Evolutionary conservation across 2,888 invertebrate genomes (phyloP), one percentile per base, ranked within the genome.

Genomic region (Diarsia rubi): DNA sequence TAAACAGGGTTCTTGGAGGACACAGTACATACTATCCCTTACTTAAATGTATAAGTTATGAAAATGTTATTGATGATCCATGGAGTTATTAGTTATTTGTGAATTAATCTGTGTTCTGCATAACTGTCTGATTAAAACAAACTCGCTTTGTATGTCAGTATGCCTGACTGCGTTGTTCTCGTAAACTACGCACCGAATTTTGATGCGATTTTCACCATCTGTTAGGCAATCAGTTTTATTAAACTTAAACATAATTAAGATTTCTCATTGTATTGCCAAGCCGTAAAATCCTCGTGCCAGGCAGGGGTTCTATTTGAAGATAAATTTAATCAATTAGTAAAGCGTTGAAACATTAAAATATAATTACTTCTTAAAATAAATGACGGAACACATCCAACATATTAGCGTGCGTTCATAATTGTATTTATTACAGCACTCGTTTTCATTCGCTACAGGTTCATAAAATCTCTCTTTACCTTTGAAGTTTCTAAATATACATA

Each of bases 351-450:
- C 14, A 21, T 16, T 47, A 37, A 47, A 54, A 24, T 64, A 31
- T 47, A 63, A 49, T 71, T 47, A 44, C 19, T 12, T 12, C 16
- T 5, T 49, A 42, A 62, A 62, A 62, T 62, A 62, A 62, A 62
- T 62, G n/a, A n/a, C 62, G 42, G 42, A 62, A 62, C 62, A 42
- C 42, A 42, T 42, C n/a, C n/a, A 54, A 52, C 49, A 52, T 63
- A 49, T 67, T 54, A 54, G 14, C n/a, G 49, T 16, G 21, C 69
- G 52, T 65, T 62, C 24, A 57, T 77, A 77, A 66, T 82, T 82
- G 52, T 69, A 65, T 64, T 69, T 79, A 81, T 45, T 27, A 44
- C 24, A 47, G 27, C 45, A 54, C 37, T 49, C 49, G 24, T 77
- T 75, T 14, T 31, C 21, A 21, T 73, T 42, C 42, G 44, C 24